A percentile compares a stretch with the other conserved stretches of the same genome.
Conservation (phyloP, 2,797 vertebrate species). For the Lepidocolaptes lacrymiger region DNA sequence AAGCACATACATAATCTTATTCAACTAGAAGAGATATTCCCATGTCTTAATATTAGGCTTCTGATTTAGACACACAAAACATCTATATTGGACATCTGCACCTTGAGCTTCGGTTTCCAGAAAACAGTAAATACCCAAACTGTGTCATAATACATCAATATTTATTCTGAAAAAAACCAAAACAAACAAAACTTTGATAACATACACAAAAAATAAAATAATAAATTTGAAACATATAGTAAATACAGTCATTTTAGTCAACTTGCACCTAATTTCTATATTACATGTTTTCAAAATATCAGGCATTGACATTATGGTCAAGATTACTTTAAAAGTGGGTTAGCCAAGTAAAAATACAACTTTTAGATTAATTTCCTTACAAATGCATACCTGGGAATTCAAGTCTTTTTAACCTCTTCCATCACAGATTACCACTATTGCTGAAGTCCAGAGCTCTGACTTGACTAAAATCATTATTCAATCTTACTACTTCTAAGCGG, state of each 20-base stretch:
- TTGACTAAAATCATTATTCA: not conserved
- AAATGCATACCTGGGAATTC: not conserved
- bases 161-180: not conserved
- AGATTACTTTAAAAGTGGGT: not conserved
- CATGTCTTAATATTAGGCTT: not conserved
- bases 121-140: not conserved
- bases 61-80: not conserved
- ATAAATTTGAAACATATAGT: not conserved
- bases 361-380: not conserved
- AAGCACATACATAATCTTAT: not conserved
- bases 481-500: not conserved
- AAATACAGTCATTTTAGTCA: not conserved
- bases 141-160: not conserved
- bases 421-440: not conserved
- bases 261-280: not conserved
- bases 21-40: not conserved
- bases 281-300: not conserved
- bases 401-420: not conserved
- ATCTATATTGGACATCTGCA: not conserved
- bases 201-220: fast-evolving
- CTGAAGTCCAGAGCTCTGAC: not conserved
- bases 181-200: not conserved
- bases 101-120: not conserved
- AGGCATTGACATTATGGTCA: not conserved
- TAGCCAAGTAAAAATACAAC: not conserved